These are phyloP conservation scores for Corythoichthys haematopterus DNA, from an alignment of 2,113 vertebrate species.

Conservation along the genomic window DNA sequence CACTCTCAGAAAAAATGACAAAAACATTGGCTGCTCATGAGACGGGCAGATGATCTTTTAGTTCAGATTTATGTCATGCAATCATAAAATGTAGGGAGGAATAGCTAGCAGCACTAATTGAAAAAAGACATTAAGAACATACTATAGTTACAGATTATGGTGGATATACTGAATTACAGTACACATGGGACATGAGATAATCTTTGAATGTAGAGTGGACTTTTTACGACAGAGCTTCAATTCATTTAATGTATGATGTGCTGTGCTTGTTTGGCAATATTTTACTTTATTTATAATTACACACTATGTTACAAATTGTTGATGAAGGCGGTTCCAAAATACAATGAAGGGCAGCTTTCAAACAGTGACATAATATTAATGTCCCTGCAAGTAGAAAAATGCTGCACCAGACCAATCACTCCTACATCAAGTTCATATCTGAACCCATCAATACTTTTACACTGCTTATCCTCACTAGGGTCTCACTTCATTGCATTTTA, in stretches of 20 bases:
- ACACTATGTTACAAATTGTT: neutral
- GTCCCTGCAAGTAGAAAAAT: neutral
- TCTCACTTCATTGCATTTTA: too few relatives aligned
- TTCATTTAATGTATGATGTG: neutral
- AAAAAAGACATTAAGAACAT: conserved; percentile 23
- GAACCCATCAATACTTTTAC: neutral
- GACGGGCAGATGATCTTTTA: neutral
- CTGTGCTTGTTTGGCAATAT: neutral
- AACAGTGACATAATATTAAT: neutral
- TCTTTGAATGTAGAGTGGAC: conserved; percentile 9
- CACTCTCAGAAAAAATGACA: conserved; percentile 1
- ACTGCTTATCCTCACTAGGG: too few relatives aligned
- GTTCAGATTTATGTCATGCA: conserved; percentile 20
- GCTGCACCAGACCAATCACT: neutral
- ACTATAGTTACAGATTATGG: neutral
- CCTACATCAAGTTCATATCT: neutral
- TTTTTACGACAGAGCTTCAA: neutral
- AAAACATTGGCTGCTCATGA: neutral
- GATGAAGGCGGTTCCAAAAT: neutral
- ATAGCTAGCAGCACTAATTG: conserved; percentile 28
- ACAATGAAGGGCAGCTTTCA: neutral
- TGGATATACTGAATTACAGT: neutral
- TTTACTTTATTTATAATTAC: neutral
- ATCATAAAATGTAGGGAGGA: conserved; percentile 12
- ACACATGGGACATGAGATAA: conserved; percentile 5